These are phyloP conservation scores for Oreohelix idahoensis DNA, from an alignment of 1,140 invertebrate genomes.

Conservation along the genomic window DNA sequence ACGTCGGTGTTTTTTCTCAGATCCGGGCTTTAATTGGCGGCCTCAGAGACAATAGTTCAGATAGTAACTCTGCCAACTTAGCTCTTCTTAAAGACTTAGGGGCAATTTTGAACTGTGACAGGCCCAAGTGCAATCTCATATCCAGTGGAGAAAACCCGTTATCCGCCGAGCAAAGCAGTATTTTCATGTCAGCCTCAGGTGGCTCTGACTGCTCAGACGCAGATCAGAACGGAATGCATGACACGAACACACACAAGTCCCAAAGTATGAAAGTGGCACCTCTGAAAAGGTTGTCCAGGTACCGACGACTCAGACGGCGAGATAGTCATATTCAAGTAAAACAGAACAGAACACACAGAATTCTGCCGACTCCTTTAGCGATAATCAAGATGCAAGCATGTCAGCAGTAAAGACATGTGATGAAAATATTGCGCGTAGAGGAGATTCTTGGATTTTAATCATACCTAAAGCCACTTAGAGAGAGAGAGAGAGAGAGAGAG, in stretches of 20 bases:
- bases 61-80: not conserved
- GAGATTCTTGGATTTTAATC: slow-evolving; percentile 23
- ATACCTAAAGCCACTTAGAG: not conserved
- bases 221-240: not conserved
- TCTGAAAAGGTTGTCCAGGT: not conserved
- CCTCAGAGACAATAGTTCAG: not conserved
- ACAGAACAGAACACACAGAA: not conserved
- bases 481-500: too few relatives aligned
- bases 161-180: slow-evolving; percentile 5
- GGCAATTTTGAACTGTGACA: not conserved
- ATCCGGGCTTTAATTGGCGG: not conserved
- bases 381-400: not conserved
- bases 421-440: not conserved
- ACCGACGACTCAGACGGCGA: not conserved
- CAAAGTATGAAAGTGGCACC: not conserved
- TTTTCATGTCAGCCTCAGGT: slow-evolving; percentile 17
- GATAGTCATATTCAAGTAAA: not conserved
- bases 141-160: not conserved
- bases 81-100: not conserved
- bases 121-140: not conserved
- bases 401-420: not conserved
- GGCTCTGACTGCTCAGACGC: not conserved
- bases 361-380: not conserved
- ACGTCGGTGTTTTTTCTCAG: slow-evolving; percentile 3
- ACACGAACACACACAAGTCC: not conserved